These are phyloP conservation scores for Synaphobranchus kaupii DNA, from an alignment of 2,797 vertebrate species.

Conservation along the genomic window DNA sequence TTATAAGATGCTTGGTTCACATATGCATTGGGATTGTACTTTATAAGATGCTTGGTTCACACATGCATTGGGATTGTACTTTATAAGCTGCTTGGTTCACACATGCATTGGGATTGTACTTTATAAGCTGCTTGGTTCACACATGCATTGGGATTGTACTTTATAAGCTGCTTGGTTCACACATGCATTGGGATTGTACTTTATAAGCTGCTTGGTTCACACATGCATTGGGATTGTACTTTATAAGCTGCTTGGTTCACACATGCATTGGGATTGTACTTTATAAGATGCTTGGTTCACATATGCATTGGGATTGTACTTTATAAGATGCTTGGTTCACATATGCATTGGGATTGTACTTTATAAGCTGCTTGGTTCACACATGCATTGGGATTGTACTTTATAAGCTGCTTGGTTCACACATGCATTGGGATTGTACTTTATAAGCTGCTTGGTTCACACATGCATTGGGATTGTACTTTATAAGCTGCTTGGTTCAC, in stretches of 20 bases:
- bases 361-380: constrained; percentile 30
- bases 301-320: constrained; percentile 15
- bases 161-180: constrained; percentile 30
- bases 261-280: constrained; percentile 15
- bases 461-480: constrained; percentile 15
- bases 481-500: constrained; percentile 30
- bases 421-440: constrained; percentile 15
- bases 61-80: constrained; percentile 15
- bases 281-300: constrained; percentile 30
- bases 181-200: constrained; percentile 15
- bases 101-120: constrained; percentile 15
- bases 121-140: constrained; percentile 30
- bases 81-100: constrained; percentile 30
- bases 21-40: constrained; percentile 15
- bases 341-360: constrained; percentile 15
- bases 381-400: constrained; percentile 15
- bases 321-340: constrained; percentile 30
- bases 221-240: constrained; percentile 15
- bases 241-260: constrained; percentile 30
- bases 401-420: constrained; percentile 30
- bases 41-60: constrained; percentile 30
- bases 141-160: constrained; percentile 15
- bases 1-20: constrained; percentile 30
- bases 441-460: constrained; percentile 30
- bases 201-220: constrained; percentile 30